phyloP scores from a whole-genome alignment of 2,113 vertebrate genomes.

The Anolis sagrei region DNA sequence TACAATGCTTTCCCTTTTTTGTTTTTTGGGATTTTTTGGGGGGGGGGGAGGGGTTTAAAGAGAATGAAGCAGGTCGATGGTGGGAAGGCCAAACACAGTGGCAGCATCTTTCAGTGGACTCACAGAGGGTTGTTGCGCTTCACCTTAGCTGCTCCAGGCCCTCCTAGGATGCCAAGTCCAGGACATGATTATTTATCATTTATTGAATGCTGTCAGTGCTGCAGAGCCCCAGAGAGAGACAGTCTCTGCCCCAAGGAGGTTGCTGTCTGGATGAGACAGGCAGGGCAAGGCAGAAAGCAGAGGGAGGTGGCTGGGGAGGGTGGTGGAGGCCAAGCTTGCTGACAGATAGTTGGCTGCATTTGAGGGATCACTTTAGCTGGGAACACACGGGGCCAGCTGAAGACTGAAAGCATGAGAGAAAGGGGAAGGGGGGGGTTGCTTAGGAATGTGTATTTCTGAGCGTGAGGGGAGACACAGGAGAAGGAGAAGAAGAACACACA shows the following conservation, averaged over 20 bases:
- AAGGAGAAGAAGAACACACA: not conserved
- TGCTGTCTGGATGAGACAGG: conserved; percentile 27
- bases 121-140: conserved; percentile 22
- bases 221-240: conserved; percentile 14
- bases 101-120: conserved; percentile 6
- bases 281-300: conserved; percentile 1
- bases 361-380: conserved; percentile 28
- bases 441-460: not conserved
- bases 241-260: conserved; percentile 32
- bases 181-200: conserved; percentile 36
- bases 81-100: not conserved
- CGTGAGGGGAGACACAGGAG: not conserved
- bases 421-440: not conserved
- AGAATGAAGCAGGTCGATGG: not conserved
- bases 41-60: too few species aligned
- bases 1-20: not conserved
- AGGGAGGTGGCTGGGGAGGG: not conserved
- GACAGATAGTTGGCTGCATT: conserved; percentile 24
- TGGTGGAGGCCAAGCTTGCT: conserved; percentile 1
- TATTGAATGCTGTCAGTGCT: conserved; percentile 31
- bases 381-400: conserved; percentile 1
- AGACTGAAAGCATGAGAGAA: not conserved
- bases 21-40: too few species aligned
- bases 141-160: conserved; percentile 8
- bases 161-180: conserved; percentile 23